Conservation (phyloP, 2,888 invertebrate species). For the Apocheima hispidaria region DNA sequence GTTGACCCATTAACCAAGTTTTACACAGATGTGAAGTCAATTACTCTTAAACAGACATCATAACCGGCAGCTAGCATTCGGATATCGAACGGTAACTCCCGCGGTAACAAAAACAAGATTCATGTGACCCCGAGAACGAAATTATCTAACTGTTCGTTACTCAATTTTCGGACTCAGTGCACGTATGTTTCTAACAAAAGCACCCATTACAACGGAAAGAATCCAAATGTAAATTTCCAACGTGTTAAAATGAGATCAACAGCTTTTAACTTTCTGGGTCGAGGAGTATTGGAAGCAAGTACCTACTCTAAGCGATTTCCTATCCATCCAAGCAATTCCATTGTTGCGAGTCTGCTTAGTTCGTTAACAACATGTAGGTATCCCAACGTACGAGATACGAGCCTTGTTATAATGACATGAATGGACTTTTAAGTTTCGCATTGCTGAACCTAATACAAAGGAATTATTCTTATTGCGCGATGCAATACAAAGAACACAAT, state of each 20-base stretch:
- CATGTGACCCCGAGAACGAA: constrained; percentile 64
- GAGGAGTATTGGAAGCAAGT: constrained; percentile 27
- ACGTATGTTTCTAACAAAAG: constrained; percentile 61
- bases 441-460: constrained; percentile 64
- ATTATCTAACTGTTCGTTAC: constrained; percentile 75
- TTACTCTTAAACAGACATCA: constrained; percentile 57
- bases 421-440: constrained; percentile 61
- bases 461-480: constrained; percentile 60
- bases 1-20: constrained; percentile 68
- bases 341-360: constrained; percentile 45
- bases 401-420: constrained; percentile 48
- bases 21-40: constrained; percentile 58
- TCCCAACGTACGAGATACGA: constrained; percentile 14
- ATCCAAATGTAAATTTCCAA: constrained; percentile 58
- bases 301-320: constrained; percentile 41
- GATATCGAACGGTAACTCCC: constrained; percentile 65
- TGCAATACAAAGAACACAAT: constrained; percentile 48
- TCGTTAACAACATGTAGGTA: constrained; percentile 36
- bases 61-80: constrained; percentile 43
- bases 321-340: constrained; percentile 45
- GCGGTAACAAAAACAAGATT: constrained; percentile 65
- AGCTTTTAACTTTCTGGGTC: constrained; percentile 55
- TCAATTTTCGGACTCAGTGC: constrained; percentile 63
- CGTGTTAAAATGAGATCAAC: constrained; percentile 57
- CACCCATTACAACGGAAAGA: constrained; percentile 54